Conservation (phyloP, 1,140 invertebrate species). For the Penaeus japonicus region DNA sequence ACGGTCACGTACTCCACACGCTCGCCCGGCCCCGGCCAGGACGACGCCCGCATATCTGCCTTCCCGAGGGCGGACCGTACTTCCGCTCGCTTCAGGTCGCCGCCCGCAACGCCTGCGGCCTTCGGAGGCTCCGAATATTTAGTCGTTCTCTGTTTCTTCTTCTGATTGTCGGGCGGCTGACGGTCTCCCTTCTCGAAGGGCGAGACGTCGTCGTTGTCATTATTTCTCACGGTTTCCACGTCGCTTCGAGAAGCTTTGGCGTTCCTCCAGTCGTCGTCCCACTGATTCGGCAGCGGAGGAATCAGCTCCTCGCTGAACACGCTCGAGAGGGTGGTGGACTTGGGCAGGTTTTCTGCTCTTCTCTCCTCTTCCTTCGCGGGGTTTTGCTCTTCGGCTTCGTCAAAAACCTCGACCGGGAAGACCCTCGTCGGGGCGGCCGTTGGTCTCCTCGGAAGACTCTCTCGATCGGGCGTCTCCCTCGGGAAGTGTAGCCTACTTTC, state of each 20-base stretch:
- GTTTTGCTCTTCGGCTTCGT: background rate
- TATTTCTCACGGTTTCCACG: background rate
- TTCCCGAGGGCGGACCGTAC: background rate
- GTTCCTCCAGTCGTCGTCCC: background rate
- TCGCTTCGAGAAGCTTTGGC: background rate
- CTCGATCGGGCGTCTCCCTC: too few relatives aligned
- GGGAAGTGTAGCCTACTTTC: too few relatives aligned
- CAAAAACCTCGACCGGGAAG: too few relatives aligned
- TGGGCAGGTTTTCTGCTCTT: background rate
- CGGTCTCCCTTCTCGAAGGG: background rate
- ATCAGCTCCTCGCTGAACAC: slow-evolving; percentile 31
- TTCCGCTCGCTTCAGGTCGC: background rate
- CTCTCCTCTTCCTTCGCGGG: background rate
- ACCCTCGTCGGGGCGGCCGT: too few relatives aligned
- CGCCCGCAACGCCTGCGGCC: background rate
- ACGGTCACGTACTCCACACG: slow-evolving; percentile 35
- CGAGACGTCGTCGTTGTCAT: background rate
- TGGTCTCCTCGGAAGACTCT: too few relatives aligned
- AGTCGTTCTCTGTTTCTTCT: background rate
- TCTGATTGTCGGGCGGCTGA: background rate
- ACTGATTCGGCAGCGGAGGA: slow-evolving; percentile 32
- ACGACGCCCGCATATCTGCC: background rate
- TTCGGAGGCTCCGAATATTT: background rate
- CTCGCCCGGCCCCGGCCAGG: slow-evolving; percentile 33
- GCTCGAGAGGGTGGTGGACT: slow-evolving; percentile 25